These are phyloP conservation scores for Phymastichus coffea DNA, from an alignment of 1,140 invertebrate species.

Conservation along the genomic window DNA sequence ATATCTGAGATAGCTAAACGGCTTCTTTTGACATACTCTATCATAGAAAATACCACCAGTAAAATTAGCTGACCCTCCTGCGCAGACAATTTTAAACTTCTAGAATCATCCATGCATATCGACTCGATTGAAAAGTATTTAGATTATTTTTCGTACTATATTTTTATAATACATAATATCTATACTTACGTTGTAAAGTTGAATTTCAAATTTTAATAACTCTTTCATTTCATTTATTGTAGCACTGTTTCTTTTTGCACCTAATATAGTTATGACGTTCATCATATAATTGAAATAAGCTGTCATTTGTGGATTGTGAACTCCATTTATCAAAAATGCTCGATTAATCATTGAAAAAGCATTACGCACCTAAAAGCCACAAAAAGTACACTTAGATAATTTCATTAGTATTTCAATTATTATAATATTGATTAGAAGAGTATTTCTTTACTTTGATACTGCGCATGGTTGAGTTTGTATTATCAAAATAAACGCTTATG, in stretches of 20 bases:
- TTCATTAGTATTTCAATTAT: too few relatives aligned
- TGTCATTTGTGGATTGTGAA: background rate
- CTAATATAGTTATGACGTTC: constrained; percentile 41
- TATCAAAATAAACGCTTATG: background rate
- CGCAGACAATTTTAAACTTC: too few relatives aligned
- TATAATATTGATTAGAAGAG: too few relatives aligned
- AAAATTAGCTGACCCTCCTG: too few relatives aligned
- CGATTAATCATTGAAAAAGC: background rate
- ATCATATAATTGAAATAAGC: background rate
- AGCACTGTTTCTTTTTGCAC: constrained; percentile 54
- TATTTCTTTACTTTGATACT: background rate
- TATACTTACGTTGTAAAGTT: constrained; percentile 59
- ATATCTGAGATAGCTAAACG: too few relatives aligned
- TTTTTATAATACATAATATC: too few relatives aligned
- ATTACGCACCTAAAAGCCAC: background rate
- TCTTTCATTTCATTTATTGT: constrained; percentile 58
- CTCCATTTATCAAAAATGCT: background rate
- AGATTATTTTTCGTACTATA: too few relatives aligned
- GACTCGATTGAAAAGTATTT: too few relatives aligned
- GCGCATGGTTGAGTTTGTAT: background rate
- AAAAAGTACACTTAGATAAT: too few relatives aligned
- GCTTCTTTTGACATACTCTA: too few relatives aligned
- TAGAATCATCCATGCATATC: too few relatives aligned
- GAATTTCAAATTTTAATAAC: constrained; percentile 63
- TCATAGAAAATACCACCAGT: too few relatives aligned